Evolutionary conservation across 2,888 invertebrate species (phyloP), one percentile per base, ranked within the genome.

Genomic region (Hypomecis atomaria): DNA sequence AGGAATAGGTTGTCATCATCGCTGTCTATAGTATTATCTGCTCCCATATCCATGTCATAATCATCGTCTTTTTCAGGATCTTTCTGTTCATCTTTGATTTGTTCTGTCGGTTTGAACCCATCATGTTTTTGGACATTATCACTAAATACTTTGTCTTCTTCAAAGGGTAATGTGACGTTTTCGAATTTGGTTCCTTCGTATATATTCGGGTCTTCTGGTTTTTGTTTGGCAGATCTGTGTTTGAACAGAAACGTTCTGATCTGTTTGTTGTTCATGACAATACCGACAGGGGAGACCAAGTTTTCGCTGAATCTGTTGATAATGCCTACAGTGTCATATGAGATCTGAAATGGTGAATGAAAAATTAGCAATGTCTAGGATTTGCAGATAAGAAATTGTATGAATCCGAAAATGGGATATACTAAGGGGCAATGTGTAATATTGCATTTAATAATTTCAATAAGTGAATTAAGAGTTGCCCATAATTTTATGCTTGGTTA

Each of bases 321-420:
- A 58, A 74, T 78, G 40, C 76, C 71, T 8, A 88, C 69, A 23
- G 83, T 71, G 66, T 80, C 81, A 69, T 82, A 81, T 0, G 73
- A 71, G 36, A 79, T 67, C 82, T 82, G 75, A 10, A 37, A 48
- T 10, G 36, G 3, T 6, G 11, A 36, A 36, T 44, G 7, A 6
- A 23, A 3, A 7, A 13, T 44, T 44, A 11, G 5, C 7, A 13
- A 13, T 44, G 34, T 49, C 5, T 38, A 6, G 4, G 38, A 8
- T 38, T 38, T n/a, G n/a, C n/a, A n/a, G n/a, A n/a, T n/a, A n/a
- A n/a, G n/a, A n/a, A n/a, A n/a, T n/a, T n/a, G n/a, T n/a, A n/a
- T n/a, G n/a, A n/a, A n/a, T n/a, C n/a, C n/a, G n/a, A n/a, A n/a
- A n/a, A n/a, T n/a, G n/a, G n/a, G n/a, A n/a, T n/a, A n/a, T n/a